Evolutionary conservation across 2,113 vertebrate genomes (phyloP).

Genomic region (Mustelus asterias): DNA sequence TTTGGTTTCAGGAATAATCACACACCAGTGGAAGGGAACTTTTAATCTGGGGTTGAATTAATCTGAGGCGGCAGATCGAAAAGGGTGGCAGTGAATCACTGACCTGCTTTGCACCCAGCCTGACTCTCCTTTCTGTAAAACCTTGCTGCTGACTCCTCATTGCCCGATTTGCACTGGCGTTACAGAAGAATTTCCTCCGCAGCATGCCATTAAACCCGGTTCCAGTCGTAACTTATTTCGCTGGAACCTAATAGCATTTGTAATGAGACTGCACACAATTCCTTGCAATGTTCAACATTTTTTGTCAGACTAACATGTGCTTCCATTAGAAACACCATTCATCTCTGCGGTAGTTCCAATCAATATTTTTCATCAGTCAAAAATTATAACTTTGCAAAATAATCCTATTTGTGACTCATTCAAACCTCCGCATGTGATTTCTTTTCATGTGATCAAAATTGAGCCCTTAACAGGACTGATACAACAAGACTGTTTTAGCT

Average conservation of each 20-base stretch:
- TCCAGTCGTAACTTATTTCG: not conserved
- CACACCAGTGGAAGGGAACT: not conserved
- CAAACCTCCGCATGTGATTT: not conserved
- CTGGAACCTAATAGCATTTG: not conserved
- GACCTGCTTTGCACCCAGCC: not conserved
- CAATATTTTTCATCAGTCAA: conserved; percentile 26
- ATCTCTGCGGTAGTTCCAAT: conserved; percentile 11
- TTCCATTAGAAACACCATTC: conserved; percentile 22
- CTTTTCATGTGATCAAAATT: not conserved
- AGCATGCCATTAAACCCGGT: not conserved
- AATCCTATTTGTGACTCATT: not conserved
- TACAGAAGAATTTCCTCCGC: not conserved
- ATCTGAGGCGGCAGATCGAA: not conserved
- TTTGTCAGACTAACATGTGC: conserved; percentile 30
- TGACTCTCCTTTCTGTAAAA: not conserved
- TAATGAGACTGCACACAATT: conserved; percentile 2
- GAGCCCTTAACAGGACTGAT: not conserved
- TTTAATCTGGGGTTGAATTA: not conserved
- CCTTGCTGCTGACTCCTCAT: not conserved
- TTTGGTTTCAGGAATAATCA: not conserved
- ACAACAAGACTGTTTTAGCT: not conserved
- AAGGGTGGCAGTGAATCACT: not conserved
- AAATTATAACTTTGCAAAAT: not conserved
- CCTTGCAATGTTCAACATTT: not conserved
- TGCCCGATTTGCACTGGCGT: not conserved